Evolutionary conservation across 2,113 vertebrate species (phyloP).

Genomic region (Orientallactaga bullata): DNA sequence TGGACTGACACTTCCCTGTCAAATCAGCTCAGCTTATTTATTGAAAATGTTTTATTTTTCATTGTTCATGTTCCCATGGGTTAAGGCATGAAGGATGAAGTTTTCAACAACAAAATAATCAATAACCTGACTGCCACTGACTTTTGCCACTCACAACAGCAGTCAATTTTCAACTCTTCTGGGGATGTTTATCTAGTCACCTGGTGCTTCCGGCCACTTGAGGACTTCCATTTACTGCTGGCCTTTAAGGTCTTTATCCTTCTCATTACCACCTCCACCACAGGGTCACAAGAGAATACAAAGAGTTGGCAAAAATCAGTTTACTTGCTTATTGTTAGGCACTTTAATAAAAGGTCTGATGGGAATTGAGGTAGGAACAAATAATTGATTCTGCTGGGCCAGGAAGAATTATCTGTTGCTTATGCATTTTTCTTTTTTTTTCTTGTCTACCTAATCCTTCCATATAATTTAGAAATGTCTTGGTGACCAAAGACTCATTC

Average conservation of each 20-base stretch:
- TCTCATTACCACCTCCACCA: constrained; percentile 55
- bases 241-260: constrained; percentile 55
- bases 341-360: constrained; percentile 29
- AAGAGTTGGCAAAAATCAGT: constrained; percentile 50
- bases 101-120: constrained; percentile 72
- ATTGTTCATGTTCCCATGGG: constrained; percentile 51
- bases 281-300: constrained; percentile 51
- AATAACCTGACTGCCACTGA: constrained; percentile 56
- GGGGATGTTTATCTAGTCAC: constrained; percentile 58
- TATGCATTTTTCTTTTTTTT: background rate
- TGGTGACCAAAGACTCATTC: background rate
- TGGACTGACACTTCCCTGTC: background rate
- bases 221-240: constrained; percentile 61
- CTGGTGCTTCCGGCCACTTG: constrained; percentile 31
- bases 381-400: constrained; percentile 39
- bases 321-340: constrained; percentile 64
- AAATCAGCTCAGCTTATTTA: constrained; percentile 64
- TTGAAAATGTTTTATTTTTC: constrained; percentile 57
- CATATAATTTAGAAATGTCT: constrained; percentile 30
- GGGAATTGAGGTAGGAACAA: constrained; percentile 21
- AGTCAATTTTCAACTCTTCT: constrained; percentile 70
- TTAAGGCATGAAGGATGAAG: constrained; percentile 53
- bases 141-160: constrained; percentile 23
- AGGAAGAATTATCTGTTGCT: constrained; percentile 10
- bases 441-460: background rate